Percentiles rank a stretch among this genome's conserved stretches.
Evolutionary conservation across 2,113 vertebrate genomes (phyloP).

Genomic region (Atrichornis clamosus): DNA sequence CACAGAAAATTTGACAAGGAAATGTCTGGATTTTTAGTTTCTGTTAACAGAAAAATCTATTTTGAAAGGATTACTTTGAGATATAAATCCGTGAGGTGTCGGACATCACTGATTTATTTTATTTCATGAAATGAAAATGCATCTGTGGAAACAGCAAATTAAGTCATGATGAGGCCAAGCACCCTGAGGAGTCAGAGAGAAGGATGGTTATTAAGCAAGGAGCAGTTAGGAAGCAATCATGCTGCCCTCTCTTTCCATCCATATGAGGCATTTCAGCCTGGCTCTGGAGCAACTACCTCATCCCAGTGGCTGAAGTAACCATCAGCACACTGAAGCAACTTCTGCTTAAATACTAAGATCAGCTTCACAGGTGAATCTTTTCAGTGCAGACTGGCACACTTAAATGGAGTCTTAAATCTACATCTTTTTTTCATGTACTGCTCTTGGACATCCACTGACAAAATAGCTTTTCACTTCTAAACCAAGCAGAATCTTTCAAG

Average conservation of each 20-base stretch:
- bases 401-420: background rate
- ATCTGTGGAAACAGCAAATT: conserved; percentile 26
- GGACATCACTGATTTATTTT: conserved; percentile 1
- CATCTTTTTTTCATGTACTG: background rate
- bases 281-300: background rate
- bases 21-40: background rate
- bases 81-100: background rate
- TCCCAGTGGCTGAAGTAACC: background rate
- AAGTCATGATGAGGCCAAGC: conserved; percentile 16
- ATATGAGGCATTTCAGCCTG: background rate
- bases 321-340: background rate
- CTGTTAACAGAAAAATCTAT: background rate
- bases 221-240: conserved; percentile 35
- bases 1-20: background rate
- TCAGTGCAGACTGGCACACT: background rate
- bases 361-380: background rate
- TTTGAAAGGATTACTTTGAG: background rate
- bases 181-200: background rate
- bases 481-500: background rate
- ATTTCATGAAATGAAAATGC: background rate
- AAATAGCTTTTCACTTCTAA: background rate
- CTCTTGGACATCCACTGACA: background rate
- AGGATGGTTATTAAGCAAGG: conserved; percentile 1
- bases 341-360: background rate
- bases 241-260: background rate